Percentiles rank a stretch among this genome's conserved stretches.
Conservation (phyloP, 1,140 invertebrate species). For the Drosophila nasuta region DNA sequence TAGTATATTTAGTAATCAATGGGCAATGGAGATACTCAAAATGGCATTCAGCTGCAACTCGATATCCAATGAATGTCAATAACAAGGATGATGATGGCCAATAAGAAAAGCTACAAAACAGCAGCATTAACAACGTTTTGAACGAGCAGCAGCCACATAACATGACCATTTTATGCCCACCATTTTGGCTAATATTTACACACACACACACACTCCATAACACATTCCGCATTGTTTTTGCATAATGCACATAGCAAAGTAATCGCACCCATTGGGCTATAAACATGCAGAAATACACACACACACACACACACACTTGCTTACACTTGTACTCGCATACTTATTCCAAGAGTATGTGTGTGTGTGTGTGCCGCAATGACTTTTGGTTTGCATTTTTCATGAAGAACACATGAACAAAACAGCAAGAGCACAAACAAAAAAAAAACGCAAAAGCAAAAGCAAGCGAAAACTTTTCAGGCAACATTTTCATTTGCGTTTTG, state of each 20-base stretch:
- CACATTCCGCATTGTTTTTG: slow-evolving; percentile 38
- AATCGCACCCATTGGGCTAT: slow-evolving; percentile 51
- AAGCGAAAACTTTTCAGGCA: slow-evolving; percentile 28
- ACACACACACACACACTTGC: background rate
- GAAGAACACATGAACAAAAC: slow-evolving; percentile 28
- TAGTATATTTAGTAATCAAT: background rate
- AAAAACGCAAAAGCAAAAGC: slow-evolving; percentile 1
- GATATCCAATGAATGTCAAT: background rate
- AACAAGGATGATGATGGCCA: background rate
- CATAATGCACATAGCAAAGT: slow-evolving; percentile 50
- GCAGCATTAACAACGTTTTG: background rate
- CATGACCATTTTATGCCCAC: slow-evolving; percentile 25
- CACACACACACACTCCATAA: slow-evolving; percentile 1
- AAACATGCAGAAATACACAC: slow-evolving; percentile 22
- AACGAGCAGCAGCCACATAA: slow-evolving; percentile 11
- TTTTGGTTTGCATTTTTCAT: slow-evolving; percentile 53
- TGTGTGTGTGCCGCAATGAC: slow-evolving; percentile 32
- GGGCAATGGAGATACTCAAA: background rate
- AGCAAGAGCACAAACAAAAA: slow-evolving; percentile 1
- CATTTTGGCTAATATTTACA: slow-evolving; percentile 49
- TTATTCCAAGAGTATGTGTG: slow-evolving; percentile 5
- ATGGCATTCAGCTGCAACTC: background rate
- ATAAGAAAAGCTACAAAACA: background rate
- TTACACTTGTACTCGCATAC: background rate
- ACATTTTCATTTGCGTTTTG: slow-evolving; percentile 43